Evolutionary conservation across 2,797 vertebrate genomes (phyloP).

Genomic region (Denticeps clupeoides): DNA sequence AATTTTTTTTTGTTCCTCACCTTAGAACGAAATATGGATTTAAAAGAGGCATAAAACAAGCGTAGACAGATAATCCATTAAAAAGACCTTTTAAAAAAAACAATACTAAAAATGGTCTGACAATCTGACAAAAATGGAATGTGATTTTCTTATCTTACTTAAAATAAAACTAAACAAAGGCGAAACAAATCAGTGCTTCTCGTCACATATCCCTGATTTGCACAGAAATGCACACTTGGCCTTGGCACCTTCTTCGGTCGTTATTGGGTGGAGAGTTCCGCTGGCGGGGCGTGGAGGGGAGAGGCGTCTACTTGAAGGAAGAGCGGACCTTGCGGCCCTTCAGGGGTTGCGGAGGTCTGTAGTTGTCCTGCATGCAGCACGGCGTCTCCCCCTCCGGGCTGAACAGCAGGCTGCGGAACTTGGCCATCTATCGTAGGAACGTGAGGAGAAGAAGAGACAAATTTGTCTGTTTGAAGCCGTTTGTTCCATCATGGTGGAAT

Average conservation of each 20-base stretch:
- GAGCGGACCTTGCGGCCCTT: slow-evolving; percentile 75
- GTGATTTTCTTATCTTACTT: too few species aligned
- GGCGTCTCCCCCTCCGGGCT: slow-evolving; percentile 60
- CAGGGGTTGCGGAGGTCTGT: slow-evolving; percentile 77
- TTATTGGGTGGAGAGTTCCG: background rate
- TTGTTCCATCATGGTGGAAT: too few species aligned
- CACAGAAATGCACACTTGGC: background rate
- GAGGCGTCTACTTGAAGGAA: slow-evolving; percentile 65
- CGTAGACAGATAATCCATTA: too few species aligned
- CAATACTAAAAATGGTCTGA: too few species aligned
- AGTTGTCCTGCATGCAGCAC: slow-evolving; percentile 73
- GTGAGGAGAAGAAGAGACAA: background rate
- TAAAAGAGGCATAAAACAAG: too few species aligned
- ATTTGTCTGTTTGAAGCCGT: background rate
- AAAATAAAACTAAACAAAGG: background rate
- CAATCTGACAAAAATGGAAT: too few species aligned
- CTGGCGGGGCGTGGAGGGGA: background rate
- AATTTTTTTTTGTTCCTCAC: background rate
- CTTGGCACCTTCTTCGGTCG: background rate
- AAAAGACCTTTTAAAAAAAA: too few species aligned
- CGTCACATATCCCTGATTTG: background rate
- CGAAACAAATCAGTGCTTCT: background rate
- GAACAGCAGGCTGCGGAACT: slow-evolving; percentile 71
- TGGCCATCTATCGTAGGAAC: slow-evolving; percentile 62
- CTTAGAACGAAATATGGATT: background rate